These are phyloP conservation scores for Drosophila mimica DNA, from an alignment of 2,888 invertebrate genomes.

Conservation along the genomic window DNA sequence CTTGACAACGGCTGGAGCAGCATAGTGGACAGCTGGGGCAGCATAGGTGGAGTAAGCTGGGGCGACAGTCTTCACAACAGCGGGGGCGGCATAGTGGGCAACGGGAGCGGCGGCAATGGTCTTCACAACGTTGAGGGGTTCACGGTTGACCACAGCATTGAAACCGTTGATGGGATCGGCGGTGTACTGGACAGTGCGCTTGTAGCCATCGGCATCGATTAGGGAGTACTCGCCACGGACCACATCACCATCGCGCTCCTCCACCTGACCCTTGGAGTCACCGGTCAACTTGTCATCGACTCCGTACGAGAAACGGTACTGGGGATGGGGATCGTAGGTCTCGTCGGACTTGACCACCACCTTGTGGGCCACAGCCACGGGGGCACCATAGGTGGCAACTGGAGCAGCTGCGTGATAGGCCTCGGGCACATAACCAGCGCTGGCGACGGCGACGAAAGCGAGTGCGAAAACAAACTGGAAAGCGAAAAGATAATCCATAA, in stretches of 20 bases:
- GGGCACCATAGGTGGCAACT: slow-evolving; percentile 67
- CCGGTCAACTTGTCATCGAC: slow-evolving; percentile 82
- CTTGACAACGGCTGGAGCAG: slow-evolving; percentile 43
- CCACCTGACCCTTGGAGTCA: slow-evolving; percentile 82
- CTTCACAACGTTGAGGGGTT: slow-evolving; percentile 71
- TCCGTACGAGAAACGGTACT: slow-evolving; percentile 83
- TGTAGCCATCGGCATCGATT: slow-evolving; percentile 83
- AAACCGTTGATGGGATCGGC: slow-evolving; percentile 82
- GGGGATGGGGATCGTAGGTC: slow-evolving; percentile 81
- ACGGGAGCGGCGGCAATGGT: slow-evolving; percentile 66
- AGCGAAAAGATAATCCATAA: slow-evolving; percentile 45
- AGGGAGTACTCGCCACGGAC: slow-evolving; percentile 84
- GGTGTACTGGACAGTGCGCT: slow-evolving; percentile 81
- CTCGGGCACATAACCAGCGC: slow-evolving; percentile 76
- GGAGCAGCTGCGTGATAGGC: slow-evolving; percentile 70
- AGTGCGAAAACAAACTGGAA: slow-evolving; percentile 80
- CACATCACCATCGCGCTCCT: slow-evolving; percentile 83
- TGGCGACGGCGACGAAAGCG: slow-evolving; percentile 80
- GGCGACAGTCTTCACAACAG: slow-evolving; percentile 37
- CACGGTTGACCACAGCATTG: slow-evolving; percentile 83
- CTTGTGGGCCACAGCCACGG: slow-evolving; percentile 76
- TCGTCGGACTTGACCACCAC: slow-evolving; percentile 70
- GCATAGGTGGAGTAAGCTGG: slow-evolving; percentile 35
- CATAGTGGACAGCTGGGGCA: slow-evolving; percentile 57
- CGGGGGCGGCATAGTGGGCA: slow-evolving; percentile 41